Conservation (phyloP, 1,140 invertebrate species). For the Drosophila pallidifrons region DNA sequence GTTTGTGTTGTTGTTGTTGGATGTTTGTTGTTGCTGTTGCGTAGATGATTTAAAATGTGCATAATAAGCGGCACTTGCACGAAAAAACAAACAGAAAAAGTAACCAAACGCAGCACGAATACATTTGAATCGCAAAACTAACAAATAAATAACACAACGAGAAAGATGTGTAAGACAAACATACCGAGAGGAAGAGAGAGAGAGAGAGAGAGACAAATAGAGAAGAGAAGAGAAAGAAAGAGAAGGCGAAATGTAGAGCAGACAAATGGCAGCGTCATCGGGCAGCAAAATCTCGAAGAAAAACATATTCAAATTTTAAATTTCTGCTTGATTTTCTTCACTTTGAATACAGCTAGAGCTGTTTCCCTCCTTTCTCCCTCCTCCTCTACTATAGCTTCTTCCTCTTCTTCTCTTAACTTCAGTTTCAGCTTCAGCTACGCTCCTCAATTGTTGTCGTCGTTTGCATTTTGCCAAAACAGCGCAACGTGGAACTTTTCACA, state of each 20-base stretch:
- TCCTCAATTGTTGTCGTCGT: conserved; percentile 51
- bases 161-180: conserved; percentile 73
- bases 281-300: conserved; percentile 55
- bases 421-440: conserved; percentile 4
- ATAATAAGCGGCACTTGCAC: conserved; percentile 79
- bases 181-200: conserved; percentile 32
- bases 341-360: conserved; percentile 15
- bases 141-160: conserved; percentile 80
- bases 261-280: conserved; percentile 36
- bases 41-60: conserved; percentile 82
- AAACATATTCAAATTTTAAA: conserved; percentile 82
- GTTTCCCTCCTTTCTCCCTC: not conserved
- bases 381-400: conserved; percentile 6
- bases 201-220: not conserved
- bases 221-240: conserved; percentile 3
- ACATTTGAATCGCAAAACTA: conserved; percentile 82
- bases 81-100: conserved; percentile 35
- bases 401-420: not conserved
- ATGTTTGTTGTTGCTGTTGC: conserved; percentile 60
- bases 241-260: not conserved
- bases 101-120: conserved; percentile 50
- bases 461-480: conserved; percentile 79
- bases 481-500: conserved; percentile 78
- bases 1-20: conserved; percentile 54
- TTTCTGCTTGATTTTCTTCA: conserved; percentile 70